Conservation (phyloP, 92 coral and sea anemone species). For the Parazoanthus swiftii region DNA sequence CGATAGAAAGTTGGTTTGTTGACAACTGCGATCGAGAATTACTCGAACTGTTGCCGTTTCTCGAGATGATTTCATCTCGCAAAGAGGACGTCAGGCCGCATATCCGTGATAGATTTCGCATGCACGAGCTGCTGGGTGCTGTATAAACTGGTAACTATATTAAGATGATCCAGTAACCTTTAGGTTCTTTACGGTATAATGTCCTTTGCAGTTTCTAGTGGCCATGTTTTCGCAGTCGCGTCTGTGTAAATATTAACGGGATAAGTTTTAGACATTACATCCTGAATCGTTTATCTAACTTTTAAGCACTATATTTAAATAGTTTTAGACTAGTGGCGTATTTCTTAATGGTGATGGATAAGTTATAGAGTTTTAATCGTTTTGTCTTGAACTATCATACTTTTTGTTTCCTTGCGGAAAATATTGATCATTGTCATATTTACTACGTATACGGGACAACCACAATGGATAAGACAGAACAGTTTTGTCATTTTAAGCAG, state of each 20-base stretch:
- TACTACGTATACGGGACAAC: not conserved
- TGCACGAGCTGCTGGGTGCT: slow-evolving; percentile 84
- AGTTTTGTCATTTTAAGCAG: slow-evolving; percentile 8
- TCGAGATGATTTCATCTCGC: slow-evolving; percentile 84
- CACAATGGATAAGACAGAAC: not conserved
- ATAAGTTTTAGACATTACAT: slow-evolving; percentile 13
- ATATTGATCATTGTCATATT: not conserved
- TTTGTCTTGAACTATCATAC: not conserved
- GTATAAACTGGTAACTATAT: slow-evolving; percentile 40
- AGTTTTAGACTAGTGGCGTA: slow-evolving; percentile 7
- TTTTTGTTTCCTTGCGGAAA: not conserved
- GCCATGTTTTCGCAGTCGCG: slow-evolving; percentile 30
- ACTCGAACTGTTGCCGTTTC: slow-evolving; percentile 88
- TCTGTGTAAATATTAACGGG: slow-evolving; percentile 36
- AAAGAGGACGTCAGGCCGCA: slow-evolving; percentile 93
- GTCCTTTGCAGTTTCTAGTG: not conserved
- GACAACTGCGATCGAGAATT: slow-evolving; percentile 92
- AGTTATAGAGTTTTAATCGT: not conserved
- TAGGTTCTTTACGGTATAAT: not conserved
- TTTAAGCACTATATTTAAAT: not conserved
- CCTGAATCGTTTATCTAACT: slow-evolving; percentile 9
- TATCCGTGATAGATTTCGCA: slow-evolving; percentile 97
- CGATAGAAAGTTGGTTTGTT: slow-evolving; percentile 99
- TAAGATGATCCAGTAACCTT: not conserved
- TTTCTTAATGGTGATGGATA: not conserved